phyloP scores from a whole-genome alignment of 2,113 vertebrate genomes.

The Heliornis fulica region DNA sequence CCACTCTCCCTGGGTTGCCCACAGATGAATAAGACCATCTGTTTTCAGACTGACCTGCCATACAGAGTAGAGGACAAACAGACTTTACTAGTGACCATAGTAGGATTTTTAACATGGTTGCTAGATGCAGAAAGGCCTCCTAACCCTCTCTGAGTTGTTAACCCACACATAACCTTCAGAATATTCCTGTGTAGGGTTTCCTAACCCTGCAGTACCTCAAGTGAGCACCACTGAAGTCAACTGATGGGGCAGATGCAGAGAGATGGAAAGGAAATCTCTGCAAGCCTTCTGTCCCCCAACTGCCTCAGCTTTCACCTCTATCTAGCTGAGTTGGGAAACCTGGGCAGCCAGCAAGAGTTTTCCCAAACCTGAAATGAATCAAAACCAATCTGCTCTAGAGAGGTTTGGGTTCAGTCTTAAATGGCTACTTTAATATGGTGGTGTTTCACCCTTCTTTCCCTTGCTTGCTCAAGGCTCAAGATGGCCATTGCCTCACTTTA shows the following conservation, averaged over 20 bases:
- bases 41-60: background rate
- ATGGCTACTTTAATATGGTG: background rate
- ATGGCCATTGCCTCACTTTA: background rate
- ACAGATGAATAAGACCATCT: background rate
- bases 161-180: background rate
- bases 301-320: fast-evolving
- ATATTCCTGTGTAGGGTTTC: background rate
- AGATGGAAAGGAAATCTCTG: background rate
- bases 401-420: background rate
- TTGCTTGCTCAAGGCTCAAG: background rate
- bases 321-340: background rate
- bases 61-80: background rate
- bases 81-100: fast-evolving
- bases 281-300: background rate
- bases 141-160: background rate
- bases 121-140: background rate
- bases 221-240: background rate
- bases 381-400: fast-evolving
- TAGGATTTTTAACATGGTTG: background rate
- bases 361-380: background rate
- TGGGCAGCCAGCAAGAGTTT: fast-evolving
- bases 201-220: background rate
- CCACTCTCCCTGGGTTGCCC: background rate
- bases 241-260: background rate
- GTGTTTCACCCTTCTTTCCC: background rate